Evolutionary conservation across 2,113 vertebrate species (phyloP).

Genomic region (Xenus cinereus): DNA sequence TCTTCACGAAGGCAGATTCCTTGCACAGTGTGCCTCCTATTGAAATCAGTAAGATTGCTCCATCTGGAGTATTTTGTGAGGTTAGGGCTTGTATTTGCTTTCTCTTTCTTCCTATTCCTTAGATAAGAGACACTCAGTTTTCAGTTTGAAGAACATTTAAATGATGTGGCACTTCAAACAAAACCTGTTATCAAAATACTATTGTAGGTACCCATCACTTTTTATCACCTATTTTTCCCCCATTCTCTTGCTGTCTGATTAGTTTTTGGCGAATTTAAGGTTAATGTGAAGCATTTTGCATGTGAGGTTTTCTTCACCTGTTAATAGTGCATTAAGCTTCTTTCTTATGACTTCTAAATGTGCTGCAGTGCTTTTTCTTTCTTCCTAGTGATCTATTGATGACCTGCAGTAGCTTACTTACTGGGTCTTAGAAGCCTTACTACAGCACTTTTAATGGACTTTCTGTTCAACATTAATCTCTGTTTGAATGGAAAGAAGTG

Average conservation of each 20-base stretch:
- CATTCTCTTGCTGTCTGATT: not conserved
- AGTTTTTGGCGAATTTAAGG: not conserved
- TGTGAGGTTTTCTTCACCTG: not conserved
- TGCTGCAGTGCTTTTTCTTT: not conserved
- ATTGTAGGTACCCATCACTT: not conserved
- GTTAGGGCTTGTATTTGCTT: not conserved
- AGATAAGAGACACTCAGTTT: not conserved
- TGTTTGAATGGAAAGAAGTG: not conserved
- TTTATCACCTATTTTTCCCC: not conserved
- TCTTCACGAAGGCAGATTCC: not conserved
- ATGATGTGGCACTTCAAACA: not conserved
- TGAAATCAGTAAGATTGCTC: not conserved
- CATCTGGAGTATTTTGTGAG: not conserved
- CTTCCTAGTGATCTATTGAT: not conserved
- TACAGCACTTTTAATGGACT: not conserved
- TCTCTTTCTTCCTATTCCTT: not conserved
- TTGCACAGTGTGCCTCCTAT: not conserved
- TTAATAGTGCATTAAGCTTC: not conserved
- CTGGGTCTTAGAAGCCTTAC: not conserved
- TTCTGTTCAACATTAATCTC: not conserved
- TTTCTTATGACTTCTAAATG: not conserved
- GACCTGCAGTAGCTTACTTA: not conserved
- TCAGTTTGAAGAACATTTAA: not conserved
- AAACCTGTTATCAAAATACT: not conserved
- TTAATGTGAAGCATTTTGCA: not conserved